phyloP scores from a whole-genome alignment of 2,797 vertebrate genomes.

The Heteromormyrus szaboi region DNA sequence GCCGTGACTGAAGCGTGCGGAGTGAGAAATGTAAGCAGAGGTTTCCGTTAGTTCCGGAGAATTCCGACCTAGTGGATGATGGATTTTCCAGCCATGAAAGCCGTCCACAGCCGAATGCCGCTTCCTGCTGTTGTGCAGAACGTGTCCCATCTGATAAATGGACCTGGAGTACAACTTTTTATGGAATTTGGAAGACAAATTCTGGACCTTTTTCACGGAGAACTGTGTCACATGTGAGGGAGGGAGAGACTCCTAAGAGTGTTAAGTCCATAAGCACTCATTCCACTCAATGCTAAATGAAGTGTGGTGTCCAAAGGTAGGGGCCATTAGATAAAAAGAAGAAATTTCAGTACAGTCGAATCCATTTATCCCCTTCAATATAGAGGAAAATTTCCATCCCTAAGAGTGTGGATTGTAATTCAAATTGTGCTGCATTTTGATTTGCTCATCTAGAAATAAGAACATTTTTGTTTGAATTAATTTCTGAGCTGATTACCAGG shows the following conservation, averaged over 20 bases:
- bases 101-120: neutral
- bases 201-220: neutral
- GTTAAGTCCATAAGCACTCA: neutral
- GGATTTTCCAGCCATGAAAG: neutral
- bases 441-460: slow-evolving; percentile 12
- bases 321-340: slow-evolving; percentile 12
- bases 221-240: neutral
- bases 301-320: slow-evolving; percentile 17
- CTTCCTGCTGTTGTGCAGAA: neutral
- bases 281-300: slow-evolving; percentile 18
- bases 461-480: slow-evolving; percentile 1
- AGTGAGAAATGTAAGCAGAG: neutral
- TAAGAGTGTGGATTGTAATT: slow-evolving; percentile 8
- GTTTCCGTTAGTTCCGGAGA: neutral
- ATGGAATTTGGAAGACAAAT: slow-evolving; percentile 11
- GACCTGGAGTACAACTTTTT: neutral
- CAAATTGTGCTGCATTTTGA: slow-evolving; percentile 13
- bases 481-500: neutral
- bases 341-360: neutral
- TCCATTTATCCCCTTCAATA: slow-evolving; percentile 13
- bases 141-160: neutral
- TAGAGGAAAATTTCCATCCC: slow-evolving; percentile 9
- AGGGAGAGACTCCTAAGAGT: neutral
- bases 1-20: neutral
- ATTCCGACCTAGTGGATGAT: neutral